These are phyloP conservation scores for Cherax quadricarinatus DNA, from an alignment of 1,140 invertebrate genomes.

Conservation along the genomic window DNA sequence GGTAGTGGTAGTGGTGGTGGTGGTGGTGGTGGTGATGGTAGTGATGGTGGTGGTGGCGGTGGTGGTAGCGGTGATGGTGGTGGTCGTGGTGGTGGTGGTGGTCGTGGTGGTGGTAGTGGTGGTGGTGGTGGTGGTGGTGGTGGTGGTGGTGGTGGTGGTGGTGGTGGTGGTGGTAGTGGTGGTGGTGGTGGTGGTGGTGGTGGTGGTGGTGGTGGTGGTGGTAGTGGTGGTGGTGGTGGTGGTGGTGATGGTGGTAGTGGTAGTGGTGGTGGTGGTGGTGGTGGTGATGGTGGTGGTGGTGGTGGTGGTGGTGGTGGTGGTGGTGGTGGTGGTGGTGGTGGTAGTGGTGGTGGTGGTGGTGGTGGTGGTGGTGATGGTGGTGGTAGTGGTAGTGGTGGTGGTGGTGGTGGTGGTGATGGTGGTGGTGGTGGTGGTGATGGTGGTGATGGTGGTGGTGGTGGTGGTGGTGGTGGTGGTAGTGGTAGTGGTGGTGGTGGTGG, in stretches of 20 bases:
- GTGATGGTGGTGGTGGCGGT: too few relatives aligned
- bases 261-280: slow-evolving; percentile 9
- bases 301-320: slow-evolving; percentile 8
- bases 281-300: slow-evolving; percentile 9
- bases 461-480: slow-evolving; percentile 9
- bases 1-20: too few relatives aligned
- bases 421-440: too few relatives aligned
- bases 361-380: slow-evolving; percentile 8
- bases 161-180: slow-evolving; percentile 9
- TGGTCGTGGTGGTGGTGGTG: slow-evolving; percentile 4
- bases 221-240: slow-evolving; percentile 9
- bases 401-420: too few relatives aligned
- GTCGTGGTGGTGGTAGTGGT: slow-evolving; percentile 4
- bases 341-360: slow-evolving; percentile 9
- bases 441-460: slow-evolving; percentile 8
- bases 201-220: slow-evolving; percentile 9
- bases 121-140: slow-evolving; percentile 8
- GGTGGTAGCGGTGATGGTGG: slow-evolving; percentile 8
- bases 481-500: slow-evolving; percentile 8
- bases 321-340: slow-evolving; percentile 9
- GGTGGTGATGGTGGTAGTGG: slow-evolving; percentile 8
- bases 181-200: slow-evolving; percentile 8
- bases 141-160: slow-evolving; percentile 9
- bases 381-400: too few relatives aligned
- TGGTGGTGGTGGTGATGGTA: too few relatives aligned